phyloP scores from a whole-genome alignment of 2,888 invertebrate species.

The Agriopis aurantiaria region DNA sequence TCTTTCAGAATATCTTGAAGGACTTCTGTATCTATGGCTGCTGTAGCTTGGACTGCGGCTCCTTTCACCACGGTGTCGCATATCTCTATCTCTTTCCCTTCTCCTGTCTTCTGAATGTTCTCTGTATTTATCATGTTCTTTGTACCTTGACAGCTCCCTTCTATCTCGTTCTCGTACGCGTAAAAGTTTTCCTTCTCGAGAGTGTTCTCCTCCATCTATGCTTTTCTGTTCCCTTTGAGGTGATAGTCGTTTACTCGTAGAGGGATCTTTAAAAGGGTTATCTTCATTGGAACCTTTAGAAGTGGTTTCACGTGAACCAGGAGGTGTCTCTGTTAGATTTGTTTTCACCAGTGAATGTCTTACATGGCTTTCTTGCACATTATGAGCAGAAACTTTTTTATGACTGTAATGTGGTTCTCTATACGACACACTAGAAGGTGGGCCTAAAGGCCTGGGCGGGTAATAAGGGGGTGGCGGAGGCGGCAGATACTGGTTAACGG shows the following conservation, averaged over 20 bases:
- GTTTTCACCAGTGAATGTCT: background rate
- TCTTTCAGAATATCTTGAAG: conserved; percentile 43
- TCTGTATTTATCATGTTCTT: conserved; percentile 11
- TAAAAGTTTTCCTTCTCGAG: background rate
- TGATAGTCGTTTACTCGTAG: background rate
- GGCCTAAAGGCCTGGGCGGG: conserved; percentile 13
- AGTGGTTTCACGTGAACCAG: conserved; percentile 8
- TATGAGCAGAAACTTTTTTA: conserved; percentile 12
- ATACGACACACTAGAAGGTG: conserved; percentile 1
- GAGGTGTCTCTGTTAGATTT: conserved; percentile 25
- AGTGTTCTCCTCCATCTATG: conserved; percentile 4
- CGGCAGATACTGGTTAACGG: conserved; percentile 37
- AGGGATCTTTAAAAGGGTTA: background rate
- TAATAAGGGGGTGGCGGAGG: conserved; percentile 27
- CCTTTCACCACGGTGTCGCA: conserved; percentile 47
- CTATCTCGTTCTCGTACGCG: conserved; percentile 7
- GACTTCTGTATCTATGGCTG: conserved; percentile 56
- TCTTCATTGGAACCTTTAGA: conserved; percentile 6
- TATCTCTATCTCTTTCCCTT: conserved; percentile 42
- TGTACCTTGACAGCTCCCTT: conserved; percentile 14
- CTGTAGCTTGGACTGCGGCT: conserved; percentile 61
- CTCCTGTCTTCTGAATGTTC: conserved; percentile 43
- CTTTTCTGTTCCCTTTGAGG: conserved; percentile 15
- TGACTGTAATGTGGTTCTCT: conserved; percentile 2
- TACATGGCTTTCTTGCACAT: background rate